These are phyloP conservation scores for Taeniopygia guttata DNA, from an alignment of 2,797 vertebrate genomes.

Conservation along the genomic window DNA sequence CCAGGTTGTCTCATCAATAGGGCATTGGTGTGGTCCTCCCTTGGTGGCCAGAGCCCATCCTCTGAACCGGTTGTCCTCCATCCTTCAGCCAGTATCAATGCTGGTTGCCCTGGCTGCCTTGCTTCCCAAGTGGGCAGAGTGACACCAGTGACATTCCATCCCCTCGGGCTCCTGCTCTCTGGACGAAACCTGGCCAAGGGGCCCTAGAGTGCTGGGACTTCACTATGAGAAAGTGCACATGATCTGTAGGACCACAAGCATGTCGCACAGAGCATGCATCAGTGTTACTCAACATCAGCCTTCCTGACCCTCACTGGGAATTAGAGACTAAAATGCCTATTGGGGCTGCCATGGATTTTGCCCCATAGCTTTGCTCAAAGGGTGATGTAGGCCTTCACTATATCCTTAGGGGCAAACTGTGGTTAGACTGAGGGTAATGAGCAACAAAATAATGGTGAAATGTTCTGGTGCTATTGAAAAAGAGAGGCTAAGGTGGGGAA, in stretches of 20 bases:
- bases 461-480: not conserved
- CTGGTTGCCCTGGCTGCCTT: not conserved
- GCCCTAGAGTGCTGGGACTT: not conserved
- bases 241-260: not conserved
- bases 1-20: not conserved
- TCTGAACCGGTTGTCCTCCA: not conserved
- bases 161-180: not conserved
- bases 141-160: not conserved
- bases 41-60: accelerated
- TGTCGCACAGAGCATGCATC: not conserved
- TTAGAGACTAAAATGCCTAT: not conserved
- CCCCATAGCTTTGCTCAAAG: not conserved
- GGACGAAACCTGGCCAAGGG: not conserved
- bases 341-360: not conserved
- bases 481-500: not conserved
- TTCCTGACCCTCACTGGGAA: not conserved
- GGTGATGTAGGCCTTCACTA: not conserved
- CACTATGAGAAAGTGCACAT: not conserved
- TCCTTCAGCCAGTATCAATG: not conserved
- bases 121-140: not conserved
- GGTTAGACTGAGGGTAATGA: not conserved
- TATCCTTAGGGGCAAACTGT: not conserved
- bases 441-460: constrained; percentile 24
- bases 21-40: not conserved
- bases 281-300: not conserved